Base-by-base conservation (phyloP, 2,888 invertebrate species). In the Labia minor region DNA sequence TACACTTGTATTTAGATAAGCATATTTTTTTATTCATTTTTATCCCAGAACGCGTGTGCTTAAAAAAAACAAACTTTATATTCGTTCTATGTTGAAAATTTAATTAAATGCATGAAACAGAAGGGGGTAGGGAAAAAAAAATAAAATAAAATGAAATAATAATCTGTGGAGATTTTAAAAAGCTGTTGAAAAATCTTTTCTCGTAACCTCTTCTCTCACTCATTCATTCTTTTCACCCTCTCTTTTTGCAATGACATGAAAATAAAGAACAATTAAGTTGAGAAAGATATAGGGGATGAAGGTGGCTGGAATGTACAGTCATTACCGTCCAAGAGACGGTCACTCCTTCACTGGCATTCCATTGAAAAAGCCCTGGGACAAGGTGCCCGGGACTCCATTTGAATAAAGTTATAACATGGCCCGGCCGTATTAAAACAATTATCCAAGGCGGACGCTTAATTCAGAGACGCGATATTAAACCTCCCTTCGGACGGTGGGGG, bases 401-500 rank as follows among this genome's bases (percentile, higher is more conserved):
- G 49, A 49, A 49, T 49, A 49, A 49, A 49, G 49, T 49, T 49
- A 49, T 49, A 49, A 49, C 49, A 49, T 49, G 49, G 49, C 49
- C 14, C 4, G 49, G 49, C 49, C 49, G 49, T 49, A 49, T 49
- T 49, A 49, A 49, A 49, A 49, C 49, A 49, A 49, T 49, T 49
- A 49, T 49, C 49, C 49, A 49, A 49, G 49, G 49, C 49, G 49
- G 49, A 49, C 49, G 49, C 49, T 49, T 49, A 49, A 49, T 49
- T 49, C 49, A 49, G 49, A 49, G 49, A 14, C 49, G 49, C 49
- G 49, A 49, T 49, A 49, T 49, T 49, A 49, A 49, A 49, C 49
- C 49, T n/a, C 49, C 49, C 49, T 14, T 49, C 14, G 49, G 49
- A 49, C 14, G 49, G 16, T 6, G 11, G 33, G 33, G 49, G 49